Percentiles rank a stretch among this genome's conserved stretches.
Conservation (phyloP, 2,113 vertebrate species). For the Nanorana parkeri region DNA sequence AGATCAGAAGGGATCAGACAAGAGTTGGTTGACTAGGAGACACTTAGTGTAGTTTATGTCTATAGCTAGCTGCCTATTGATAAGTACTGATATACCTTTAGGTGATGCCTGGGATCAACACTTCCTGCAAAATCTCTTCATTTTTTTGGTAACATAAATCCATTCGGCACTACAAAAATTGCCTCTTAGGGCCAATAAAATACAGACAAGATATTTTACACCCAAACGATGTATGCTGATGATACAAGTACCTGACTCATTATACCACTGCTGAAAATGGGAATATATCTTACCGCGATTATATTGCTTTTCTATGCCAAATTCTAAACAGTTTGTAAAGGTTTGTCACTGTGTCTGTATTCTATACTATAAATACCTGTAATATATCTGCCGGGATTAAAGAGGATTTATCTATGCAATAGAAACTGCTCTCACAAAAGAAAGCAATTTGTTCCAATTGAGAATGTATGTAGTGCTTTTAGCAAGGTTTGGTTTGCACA, state of each 20-base stretch:
- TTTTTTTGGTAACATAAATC: background rate
- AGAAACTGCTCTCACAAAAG: background rate
- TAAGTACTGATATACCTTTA: too few relatives aligned
- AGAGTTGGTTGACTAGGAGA: background rate
- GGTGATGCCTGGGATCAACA: too few relatives aligned
- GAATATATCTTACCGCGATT: background rate
- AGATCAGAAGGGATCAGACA: too few relatives aligned
- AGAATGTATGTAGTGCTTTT: too few relatives aligned
- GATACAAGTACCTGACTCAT: constrained; percentile 19
- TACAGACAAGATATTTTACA: background rate
- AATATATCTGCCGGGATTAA: background rate
- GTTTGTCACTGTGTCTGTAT: background rate
- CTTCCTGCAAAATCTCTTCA: background rate
- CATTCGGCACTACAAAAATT: too few relatives aligned
- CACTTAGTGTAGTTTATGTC: background rate
- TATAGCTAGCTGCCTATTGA: too few relatives aligned
- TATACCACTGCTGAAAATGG: background rate
- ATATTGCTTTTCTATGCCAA: constrained; percentile 22
- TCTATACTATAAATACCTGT: background rate
- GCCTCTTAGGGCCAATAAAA: background rate
- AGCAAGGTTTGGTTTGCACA: too few relatives aligned
- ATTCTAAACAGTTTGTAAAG: background rate
- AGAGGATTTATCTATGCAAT: background rate
- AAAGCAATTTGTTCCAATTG: background rate
- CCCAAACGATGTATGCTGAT: background rate